Conservation (phyloP, 2,797 vertebrate species). For the Nyctibius grandis region DNA sequence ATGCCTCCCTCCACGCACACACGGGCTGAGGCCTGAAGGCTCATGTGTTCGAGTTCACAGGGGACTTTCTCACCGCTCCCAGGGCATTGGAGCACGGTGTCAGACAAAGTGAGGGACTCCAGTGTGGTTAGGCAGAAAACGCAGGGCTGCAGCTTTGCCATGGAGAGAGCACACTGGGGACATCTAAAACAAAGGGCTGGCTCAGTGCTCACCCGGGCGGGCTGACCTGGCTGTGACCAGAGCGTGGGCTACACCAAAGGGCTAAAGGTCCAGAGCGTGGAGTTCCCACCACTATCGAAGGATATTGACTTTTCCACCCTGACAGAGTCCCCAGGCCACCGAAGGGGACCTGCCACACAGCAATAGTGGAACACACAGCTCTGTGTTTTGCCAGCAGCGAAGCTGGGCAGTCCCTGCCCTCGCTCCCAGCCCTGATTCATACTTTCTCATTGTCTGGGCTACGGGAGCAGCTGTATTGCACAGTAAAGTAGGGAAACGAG, state of each 20-base stretch:
- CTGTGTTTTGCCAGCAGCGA: background rate
- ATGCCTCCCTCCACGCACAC: background rate
- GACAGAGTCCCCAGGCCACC: background rate
- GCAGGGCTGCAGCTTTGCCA: background rate
- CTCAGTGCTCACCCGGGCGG: rapidly evolving
- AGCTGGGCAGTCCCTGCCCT: background rate
- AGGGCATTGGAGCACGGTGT: background rate
- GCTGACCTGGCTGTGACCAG: background rate
- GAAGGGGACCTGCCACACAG: rapidly evolving
- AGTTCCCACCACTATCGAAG: rapidly evolving
- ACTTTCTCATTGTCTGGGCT: background rate
- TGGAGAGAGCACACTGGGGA: rapidly evolving
- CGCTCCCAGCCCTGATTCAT: background rate
- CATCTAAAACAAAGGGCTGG: background rate
- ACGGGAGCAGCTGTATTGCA: background rate
- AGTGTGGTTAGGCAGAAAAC: background rate
- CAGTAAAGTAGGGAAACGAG: background rate
- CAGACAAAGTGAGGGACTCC: background rate
- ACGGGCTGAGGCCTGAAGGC: background rate
- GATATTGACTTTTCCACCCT: background rate
- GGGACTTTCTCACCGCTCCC: background rate
- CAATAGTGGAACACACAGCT: rapidly evolving
- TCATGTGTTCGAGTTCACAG: rapidly evolving
- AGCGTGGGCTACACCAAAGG: background rate
- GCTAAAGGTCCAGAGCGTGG: background rate